Evolutionary conservation across 2,113 vertebrate species (phyloP).

Genomic region (Caloenas nicobarica): DNA sequence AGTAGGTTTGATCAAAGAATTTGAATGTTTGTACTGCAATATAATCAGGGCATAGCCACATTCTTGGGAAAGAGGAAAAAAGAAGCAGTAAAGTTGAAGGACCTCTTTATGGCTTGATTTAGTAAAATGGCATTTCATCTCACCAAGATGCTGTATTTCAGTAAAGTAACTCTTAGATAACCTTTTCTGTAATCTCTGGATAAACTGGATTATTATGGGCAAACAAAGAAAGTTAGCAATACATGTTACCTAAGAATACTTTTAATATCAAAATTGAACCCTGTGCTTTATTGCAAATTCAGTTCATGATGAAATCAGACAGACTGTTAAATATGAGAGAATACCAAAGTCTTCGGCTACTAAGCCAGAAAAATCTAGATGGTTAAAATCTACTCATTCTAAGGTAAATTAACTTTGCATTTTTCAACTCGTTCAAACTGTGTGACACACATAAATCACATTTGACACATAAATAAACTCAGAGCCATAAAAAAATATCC

Average conservation of each 20-base stretch:
- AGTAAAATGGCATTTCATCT: not conserved
- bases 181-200: not conserved
- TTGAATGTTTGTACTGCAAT: not conserved
- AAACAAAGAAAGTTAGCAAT: not conserved
- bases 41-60: not conserved
- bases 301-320: not conserved
- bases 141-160: not conserved
- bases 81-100: not conserved
- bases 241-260: not conserved
- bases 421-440: not conserved
- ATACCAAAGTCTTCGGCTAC: not conserved
- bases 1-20: not conserved
- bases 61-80: not conserved
- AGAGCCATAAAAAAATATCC: not conserved
- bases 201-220: not conserved
- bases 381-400: not conserved
- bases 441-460: not conserved
- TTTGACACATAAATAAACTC: accelerated
- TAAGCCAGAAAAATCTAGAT: not conserved
- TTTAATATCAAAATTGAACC: not conserved
- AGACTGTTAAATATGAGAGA: not conserved
- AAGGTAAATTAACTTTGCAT: not conserved
- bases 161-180: not conserved
- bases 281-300: not conserved
- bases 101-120: not conserved